Percentiles rank a stretch among this genome's conserved stretches.
Conservation (phyloP, 2,888 invertebrate genomes). For the Ferdinandea cuprea region DNA sequence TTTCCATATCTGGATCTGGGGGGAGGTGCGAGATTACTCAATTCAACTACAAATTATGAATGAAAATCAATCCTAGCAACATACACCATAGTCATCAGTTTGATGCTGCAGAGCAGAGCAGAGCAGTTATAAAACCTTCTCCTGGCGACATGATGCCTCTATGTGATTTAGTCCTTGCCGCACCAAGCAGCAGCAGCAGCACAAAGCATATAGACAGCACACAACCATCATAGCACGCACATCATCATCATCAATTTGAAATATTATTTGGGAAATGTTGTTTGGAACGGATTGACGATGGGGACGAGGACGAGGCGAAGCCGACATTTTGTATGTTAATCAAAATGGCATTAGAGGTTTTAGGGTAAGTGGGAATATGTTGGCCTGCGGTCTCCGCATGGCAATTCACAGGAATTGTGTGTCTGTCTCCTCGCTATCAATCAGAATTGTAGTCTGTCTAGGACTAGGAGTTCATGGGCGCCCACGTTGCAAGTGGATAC, state of each 20-base stretch:
- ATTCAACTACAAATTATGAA: conserved; percentile 33
- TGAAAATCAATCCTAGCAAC: conserved; percentile 26
- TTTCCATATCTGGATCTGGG: conserved; percentile 4
- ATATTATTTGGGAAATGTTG: conserved; percentile 51
- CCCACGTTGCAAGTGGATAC: background rate
- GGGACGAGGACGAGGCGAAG: conserved; percentile 10
- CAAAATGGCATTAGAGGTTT: conserved; percentile 45
- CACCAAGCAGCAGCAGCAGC: too few relatives aligned
- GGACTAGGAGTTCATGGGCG: background rate
- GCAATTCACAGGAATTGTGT: conserved; percentile 5
- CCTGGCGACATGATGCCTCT: background rate
- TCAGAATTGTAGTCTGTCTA: conserved; percentile 17
- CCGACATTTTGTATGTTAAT: conserved; percentile 42
- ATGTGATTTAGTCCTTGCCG: background rate
- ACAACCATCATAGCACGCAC: background rate
- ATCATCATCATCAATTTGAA: conserved; percentile 52
- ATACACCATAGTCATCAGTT: background rate
- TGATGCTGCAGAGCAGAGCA: background rate
- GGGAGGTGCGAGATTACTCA: conserved; percentile 21
- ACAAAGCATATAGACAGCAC: background rate
- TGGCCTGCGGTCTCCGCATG: conserved; percentile 2
- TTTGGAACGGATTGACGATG: conserved; percentile 28
- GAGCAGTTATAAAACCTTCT: background rate
- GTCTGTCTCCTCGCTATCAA: conserved; percentile 12
- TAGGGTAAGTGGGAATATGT: conserved; percentile 3